phyloP scores from a whole-genome alignment of 2,888 invertebrate species.

The Rosalia funebris region DNA sequence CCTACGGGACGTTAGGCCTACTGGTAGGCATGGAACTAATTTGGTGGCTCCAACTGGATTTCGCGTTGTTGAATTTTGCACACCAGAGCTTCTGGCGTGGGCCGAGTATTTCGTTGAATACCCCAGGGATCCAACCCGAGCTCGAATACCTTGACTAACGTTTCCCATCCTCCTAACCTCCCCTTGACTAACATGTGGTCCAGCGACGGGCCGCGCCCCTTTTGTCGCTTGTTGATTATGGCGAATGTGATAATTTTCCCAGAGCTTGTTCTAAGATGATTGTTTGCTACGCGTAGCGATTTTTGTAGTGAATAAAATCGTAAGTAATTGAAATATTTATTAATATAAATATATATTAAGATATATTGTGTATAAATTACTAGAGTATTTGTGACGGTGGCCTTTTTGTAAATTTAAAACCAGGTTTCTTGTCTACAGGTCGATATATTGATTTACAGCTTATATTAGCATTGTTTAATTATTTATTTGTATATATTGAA shows the following conservation, averaged over 20 bases:
- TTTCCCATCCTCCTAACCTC: slow-evolving; percentile 21
- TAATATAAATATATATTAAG: slow-evolving; percentile 9
- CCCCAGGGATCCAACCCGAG: slow-evolving; percentile 59
- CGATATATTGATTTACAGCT: slow-evolving; percentile 33
- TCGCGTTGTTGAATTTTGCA: slow-evolving; percentile 49
- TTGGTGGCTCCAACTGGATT: not conserved
- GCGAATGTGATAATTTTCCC: slow-evolving; percentile 34
- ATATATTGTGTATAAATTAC: slow-evolving; percentile 38
- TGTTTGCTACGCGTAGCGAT: slow-evolving; percentile 32
- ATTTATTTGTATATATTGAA: slow-evolving; percentile 59
- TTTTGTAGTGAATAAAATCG: slow-evolving; percentile 27
- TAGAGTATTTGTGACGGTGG: slow-evolving; percentile 46
- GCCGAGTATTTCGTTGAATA: slow-evolving; percentile 62
- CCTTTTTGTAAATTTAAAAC: slow-evolving; percentile 47
- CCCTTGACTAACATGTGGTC: slow-evolving; percentile 18
- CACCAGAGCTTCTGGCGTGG: slow-evolving; percentile 58
- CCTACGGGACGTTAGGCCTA: no score
- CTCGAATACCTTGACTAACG: slow-evolving; percentile 42
- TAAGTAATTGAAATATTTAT: slow-evolving; percentile 22
- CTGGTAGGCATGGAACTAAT: not conserved
- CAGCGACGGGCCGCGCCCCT: slow-evolving; percentile 8
- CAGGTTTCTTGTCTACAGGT: slow-evolving; percentile 24
- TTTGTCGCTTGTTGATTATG: slow-evolving; percentile 18
- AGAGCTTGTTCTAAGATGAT: slow-evolving; percentile 29
- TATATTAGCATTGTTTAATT: slow-evolving; percentile 37